These are phyloP conservation scores for Ptilorrhoa leucosticta DNA, from an alignment of 2,113 vertebrate species.

Conservation along the genomic window DNA sequence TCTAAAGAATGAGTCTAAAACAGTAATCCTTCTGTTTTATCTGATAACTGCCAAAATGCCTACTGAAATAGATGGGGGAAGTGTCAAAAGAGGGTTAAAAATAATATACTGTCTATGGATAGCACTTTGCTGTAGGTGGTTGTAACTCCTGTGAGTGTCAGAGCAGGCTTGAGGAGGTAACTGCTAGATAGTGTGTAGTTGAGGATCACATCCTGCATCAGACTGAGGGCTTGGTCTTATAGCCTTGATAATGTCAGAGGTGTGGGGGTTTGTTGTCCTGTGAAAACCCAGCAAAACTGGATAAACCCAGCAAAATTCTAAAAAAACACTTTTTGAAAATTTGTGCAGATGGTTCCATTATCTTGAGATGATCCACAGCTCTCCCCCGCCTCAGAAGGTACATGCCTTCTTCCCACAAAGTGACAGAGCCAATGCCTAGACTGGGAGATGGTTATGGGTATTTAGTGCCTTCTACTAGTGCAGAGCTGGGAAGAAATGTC, in stretches of 20 bases:
- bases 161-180: background rate
- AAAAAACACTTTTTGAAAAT: background rate
- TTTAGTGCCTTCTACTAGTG: background rate
- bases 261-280: background rate
- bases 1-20: background rate
- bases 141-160: background rate
- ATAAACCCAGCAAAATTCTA: background rate
- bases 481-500: background rate
- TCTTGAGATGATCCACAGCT: background rate
- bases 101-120: background rate
- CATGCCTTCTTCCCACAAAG: background rate
- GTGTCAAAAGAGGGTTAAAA: constrained; percentile 9
- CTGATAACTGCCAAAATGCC: background rate
- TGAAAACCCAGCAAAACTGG: background rate
- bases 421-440: background rate
- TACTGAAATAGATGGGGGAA: background rate
- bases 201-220: background rate
- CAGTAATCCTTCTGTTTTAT: background rate
- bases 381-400: background rate
- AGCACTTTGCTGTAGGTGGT: background rate
- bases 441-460: background rate
- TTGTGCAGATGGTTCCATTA: background rate
- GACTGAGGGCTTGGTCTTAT: background rate
- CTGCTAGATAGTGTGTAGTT: background rate
- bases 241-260: background rate